These are phyloP conservation scores for Ophthalmotilapia sp. DNA, from an alignment of 2,113 vertebrate species.

Conservation along the genomic window DNA sequence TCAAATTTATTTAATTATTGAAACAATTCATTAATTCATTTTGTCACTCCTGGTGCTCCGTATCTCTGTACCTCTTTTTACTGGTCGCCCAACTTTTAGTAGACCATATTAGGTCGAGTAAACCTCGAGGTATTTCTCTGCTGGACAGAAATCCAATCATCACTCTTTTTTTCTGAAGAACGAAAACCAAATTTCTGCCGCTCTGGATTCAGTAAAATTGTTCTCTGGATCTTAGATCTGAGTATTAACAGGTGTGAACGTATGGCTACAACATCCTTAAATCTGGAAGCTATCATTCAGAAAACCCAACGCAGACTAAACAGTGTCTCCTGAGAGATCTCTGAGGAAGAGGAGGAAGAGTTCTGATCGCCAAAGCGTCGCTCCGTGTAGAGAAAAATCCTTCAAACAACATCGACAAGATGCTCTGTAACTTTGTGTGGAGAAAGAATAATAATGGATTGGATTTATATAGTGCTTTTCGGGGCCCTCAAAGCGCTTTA, in stretches of 20 bases:
- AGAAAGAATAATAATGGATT: neutral
- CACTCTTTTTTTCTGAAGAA: fast-evolving
- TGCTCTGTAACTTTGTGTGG: neutral
- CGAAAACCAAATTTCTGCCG: neutral
- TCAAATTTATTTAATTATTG: neutral
- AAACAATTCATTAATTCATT: neutral
- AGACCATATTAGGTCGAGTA: neutral
- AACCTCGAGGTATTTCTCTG: neutral
- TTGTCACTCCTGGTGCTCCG: neutral
- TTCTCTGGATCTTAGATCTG: fast-evolving
- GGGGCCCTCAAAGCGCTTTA: fast-evolving
- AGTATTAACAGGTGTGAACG: neutral
- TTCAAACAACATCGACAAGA: neutral
- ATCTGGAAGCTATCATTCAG: neutral
- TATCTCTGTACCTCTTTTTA: neutral
- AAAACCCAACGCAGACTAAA: neutral
- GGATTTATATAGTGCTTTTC: fast-evolving
- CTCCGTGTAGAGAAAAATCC: neutral
- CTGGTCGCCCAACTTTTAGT: neutral
- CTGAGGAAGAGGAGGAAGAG: neutral
- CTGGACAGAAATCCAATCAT: neutral
- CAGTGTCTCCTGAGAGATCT: neutral
- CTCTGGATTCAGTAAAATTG: fast-evolving
- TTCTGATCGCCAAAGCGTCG: neutral
- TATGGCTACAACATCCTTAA: neutral